Conservation (phyloP, 2,888 invertebrate species). For the Rhaphigaster nebulosa region DNA sequence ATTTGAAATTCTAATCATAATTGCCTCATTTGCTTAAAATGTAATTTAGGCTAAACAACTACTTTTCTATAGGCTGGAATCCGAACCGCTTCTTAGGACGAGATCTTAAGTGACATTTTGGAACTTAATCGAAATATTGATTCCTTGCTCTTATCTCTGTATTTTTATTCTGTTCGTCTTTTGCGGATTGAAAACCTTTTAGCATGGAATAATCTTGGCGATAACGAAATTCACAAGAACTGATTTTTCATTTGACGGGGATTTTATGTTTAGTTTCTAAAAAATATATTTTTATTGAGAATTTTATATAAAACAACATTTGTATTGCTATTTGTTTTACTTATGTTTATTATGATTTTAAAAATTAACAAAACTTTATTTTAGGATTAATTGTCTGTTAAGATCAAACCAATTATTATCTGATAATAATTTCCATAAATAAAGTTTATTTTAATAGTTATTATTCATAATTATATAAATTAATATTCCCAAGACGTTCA, state of each 20-base stretch:
- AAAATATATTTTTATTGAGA: no score
- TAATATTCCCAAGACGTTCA: no score
- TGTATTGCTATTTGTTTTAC: no score
- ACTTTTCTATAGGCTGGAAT: conserved; percentile 54
- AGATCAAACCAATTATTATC: no score
- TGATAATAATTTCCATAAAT: no score
- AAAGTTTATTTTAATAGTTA: no score
- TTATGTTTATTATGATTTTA: no score
- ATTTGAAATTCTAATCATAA: conserved; percentile 59
- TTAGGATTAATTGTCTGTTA: no score
- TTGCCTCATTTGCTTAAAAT: conserved; percentile 59
- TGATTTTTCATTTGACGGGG: neutral
- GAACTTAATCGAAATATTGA: conserved; percentile 1
- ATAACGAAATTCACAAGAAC: neutral
- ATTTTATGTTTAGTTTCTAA: neutral
- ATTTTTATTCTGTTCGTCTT: neutral
- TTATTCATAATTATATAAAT: no score
- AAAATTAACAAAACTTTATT: no score
- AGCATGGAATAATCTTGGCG: neutral
- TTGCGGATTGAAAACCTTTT: neutral
- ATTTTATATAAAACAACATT: no score
- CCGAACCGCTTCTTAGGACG: conserved; percentile 11
- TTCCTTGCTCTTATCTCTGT: neutral
- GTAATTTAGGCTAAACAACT: conserved; percentile 59
- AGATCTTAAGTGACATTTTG: neutral